phyloP scores from a whole-genome alignment of 1,140 invertebrate genomes.

The Orchesella cincta region DNA sequence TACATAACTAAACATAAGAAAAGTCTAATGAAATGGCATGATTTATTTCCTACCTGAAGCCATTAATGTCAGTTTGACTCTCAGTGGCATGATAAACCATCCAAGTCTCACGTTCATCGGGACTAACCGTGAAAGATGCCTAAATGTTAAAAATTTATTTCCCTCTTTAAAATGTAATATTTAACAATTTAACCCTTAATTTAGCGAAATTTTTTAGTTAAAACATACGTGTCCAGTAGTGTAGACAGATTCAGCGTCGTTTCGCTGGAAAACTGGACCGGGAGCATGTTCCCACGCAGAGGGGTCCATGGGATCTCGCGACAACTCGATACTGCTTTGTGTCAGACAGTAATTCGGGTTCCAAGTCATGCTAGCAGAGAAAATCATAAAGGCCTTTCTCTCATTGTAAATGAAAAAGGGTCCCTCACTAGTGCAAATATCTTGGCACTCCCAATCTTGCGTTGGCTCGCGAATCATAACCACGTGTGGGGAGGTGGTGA shows the following conservation, averaged over 20 bases:
- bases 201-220: too few relatives aligned
- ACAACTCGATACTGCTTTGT: constrained; percentile 16
- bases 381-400: constrained; percentile 6
- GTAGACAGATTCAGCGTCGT: constrained; percentile 26
- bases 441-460: constrained; percentile 35
- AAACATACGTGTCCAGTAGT: constrained; percentile 18
- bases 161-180: too few relatives aligned
- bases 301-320: constrained; percentile 28
- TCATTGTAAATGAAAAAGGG: constrained; percentile 28
- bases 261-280: constrained; percentile 23
- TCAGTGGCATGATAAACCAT: constrained; percentile 14
- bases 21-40: too few relatives aligned
- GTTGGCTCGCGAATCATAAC: constrained; percentile 31
- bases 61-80: constrained; percentile 31
- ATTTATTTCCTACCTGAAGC: too few relatives aligned
- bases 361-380: constrained; percentile 22
- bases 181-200: too few relatives aligned
- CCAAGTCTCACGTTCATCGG: constrained; percentile 16
- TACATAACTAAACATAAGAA: too few relatives aligned
- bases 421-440: constrained; percentile 25
- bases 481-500: neutral
- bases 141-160: too few relatives aligned
- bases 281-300: constrained; percentile 7
- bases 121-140: neutral
- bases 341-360: constrained; percentile 31